Evolutionary conservation across 1,140 invertebrate species (phyloP), one percentile per base, ranked within the genome.

Genomic region (Drosophila leontia): DNA sequence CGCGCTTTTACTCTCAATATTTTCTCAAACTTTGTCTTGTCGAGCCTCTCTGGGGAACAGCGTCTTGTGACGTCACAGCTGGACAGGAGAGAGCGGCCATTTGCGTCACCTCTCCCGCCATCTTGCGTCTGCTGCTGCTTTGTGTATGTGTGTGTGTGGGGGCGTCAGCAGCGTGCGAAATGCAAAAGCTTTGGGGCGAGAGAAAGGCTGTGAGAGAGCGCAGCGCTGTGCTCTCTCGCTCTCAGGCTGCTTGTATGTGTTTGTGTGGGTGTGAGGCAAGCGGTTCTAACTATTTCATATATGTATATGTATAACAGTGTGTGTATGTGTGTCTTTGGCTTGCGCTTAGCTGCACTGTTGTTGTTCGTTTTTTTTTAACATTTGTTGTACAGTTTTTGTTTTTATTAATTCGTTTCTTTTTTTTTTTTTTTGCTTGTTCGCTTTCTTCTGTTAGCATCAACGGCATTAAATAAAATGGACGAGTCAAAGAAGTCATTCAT

Each of bases 401-500:
- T 55, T 75, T 60, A 41, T 78, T 78, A 50, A 45, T 78, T 63
- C 19, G 34, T 58, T 75, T 64, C 44, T 60, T 53, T 48, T 59
- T 48, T 42, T 45, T 41, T 42, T 7, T 67, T 67, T 42, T 67
- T 71, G 58, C 65, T 72, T 75, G 79, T 84, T 87, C 68, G 68
- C 75, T 90, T 85, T 90, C 83, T 91, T 91, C 87, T 82, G 83
- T 84, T 91, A 91, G 91, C 91, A 91, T 92, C 87, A 92, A 88
- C 84, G 87, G 82, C 75, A 91, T 85, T 81, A 92, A 92, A 90
- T 90, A 91, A 91, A 92, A 92, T 92, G 91, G 91, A 92, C 91
- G 91, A 92, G 91, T 92, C 91, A 92, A 92, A 92, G 91, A 92
- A 92, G 91, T 92, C 91, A 92, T 92, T 91, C 87, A 80, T 90